Evolutionary conservation across 2,888 invertebrate species (phyloP).

Genomic region (Drosophila koepferae): DNA sequence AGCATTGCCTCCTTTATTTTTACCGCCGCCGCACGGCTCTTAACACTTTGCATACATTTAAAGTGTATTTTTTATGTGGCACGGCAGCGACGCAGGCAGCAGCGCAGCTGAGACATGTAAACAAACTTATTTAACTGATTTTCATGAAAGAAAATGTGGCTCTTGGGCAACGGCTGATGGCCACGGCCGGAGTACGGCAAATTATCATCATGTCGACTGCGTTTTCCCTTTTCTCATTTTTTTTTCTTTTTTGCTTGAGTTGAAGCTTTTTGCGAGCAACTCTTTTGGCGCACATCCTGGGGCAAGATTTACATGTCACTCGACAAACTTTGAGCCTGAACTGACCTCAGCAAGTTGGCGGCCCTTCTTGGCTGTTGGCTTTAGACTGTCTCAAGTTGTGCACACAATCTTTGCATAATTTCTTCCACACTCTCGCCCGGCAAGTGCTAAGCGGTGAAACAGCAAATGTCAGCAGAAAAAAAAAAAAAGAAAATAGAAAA

Average conservation of each 20-base stretch:
- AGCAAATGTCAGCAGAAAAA: constrained; percentile 66
- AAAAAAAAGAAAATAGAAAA: background rate
- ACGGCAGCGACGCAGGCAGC: constrained; percentile 8
- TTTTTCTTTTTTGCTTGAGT: constrained; percentile 8
- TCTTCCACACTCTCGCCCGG: constrained; percentile 15
- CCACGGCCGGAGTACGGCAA: constrained; percentile 42
- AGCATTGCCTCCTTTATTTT: background rate
- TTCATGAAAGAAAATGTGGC: constrained; percentile 71
- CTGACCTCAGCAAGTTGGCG: constrained; percentile 63
- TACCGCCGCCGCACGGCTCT: background rate
- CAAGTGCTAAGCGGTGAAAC: constrained; percentile 47
- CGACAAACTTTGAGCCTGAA: constrained; percentile 52
- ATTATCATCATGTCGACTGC: constrained; percentile 57
- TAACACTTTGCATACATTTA: constrained; percentile 60
- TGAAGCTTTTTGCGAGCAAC: constrained; percentile 43
- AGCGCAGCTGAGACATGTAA: constrained; percentile 65
- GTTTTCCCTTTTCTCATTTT: constrained; percentile 10
- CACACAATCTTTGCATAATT: constrained; percentile 79
- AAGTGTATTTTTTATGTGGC: constrained; percentile 50
- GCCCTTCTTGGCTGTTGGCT: constrained; percentile 36
- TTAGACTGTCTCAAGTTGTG: constrained; percentile 56
- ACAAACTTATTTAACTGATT: constrained; percentile 81
- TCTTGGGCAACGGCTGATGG: constrained; percentile 65
- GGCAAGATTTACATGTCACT: constrained; percentile 82
- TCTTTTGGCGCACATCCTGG: constrained; percentile 67